Evolutionary conservation across 2,888 invertebrate genomes (phyloP).

Genomic region (Blera fallax): DNA sequence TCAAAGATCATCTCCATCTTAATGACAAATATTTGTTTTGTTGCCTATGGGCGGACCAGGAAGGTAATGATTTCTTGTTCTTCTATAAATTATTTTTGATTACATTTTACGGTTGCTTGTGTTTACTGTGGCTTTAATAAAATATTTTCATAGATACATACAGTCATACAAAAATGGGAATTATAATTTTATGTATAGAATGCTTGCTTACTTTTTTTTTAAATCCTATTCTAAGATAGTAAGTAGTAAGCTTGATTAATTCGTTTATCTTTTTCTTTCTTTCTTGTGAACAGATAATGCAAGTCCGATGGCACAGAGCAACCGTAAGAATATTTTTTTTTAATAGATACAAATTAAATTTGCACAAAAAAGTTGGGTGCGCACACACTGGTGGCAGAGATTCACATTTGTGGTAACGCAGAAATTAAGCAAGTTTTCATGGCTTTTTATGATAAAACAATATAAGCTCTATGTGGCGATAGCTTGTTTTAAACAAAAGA

Average conservation of each 20-base stretch:
- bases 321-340: slow-evolving; percentile 35
- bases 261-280: slow-evolving; percentile 21
- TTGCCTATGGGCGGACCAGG: too few relatives aligned
- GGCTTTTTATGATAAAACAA: too few relatives aligned
- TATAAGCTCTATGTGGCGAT: too few relatives aligned
- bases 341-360: neutral
- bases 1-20: too few relatives aligned
- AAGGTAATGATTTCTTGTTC: too few relatives aligned
- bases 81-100: too few relatives aligned
- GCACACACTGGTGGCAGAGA: neutral
- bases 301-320: slow-evolving; percentile 39
- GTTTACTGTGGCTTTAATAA: neutral
- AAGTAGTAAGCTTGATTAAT: slow-evolving; percentile 6
- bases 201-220: neutral
- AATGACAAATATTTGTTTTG: too few relatives aligned
- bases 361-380: neutral
- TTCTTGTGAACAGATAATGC: slow-evolving; percentile 50
- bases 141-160: neutral
- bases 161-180: too few relatives aligned
- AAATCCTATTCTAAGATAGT: neutral
- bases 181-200: neutral
- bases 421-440: too few relatives aligned
- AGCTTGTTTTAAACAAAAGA: too few relatives aligned
- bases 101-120: too few relatives aligned
- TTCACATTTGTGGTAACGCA: neutral